A percentile compares a stretch with the other conserved stretches of the same genome.
Conservation (phyloP, 1,140 invertebrate species). For the Trichonephila clavipes region DNA sequence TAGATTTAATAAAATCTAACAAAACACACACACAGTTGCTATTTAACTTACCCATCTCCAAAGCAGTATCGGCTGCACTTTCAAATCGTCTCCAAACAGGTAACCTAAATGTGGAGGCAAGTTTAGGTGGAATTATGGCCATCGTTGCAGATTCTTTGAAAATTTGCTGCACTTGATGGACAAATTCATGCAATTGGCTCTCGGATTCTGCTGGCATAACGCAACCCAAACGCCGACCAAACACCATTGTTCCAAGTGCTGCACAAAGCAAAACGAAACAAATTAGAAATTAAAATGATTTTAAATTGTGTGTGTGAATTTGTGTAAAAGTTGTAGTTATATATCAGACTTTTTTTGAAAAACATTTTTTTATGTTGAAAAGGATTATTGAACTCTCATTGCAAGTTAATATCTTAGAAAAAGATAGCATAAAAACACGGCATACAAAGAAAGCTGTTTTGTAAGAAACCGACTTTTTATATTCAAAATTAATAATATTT, state of each 20-base stretch:
- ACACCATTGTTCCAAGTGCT: slow-evolving; percentile 87
- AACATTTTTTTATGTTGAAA: no score
- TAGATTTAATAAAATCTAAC: no score
- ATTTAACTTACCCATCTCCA: slow-evolving; percentile 81
- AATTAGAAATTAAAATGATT: neutral
- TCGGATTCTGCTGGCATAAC: slow-evolving; percentile 79
- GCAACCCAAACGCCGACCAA: slow-evolving; percentile 83
- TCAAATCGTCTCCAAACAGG: slow-evolving; percentile 89
- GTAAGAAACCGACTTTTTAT: no score
- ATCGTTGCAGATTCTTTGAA: slow-evolving; percentile 88
- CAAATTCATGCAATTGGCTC: slow-evolving; percentile 82
- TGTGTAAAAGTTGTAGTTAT: neutral
- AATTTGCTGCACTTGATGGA: slow-evolving; percentile 86
- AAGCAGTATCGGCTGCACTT: slow-evolving; percentile 84
- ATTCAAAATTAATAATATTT: no score
- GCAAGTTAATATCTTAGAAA: no score
- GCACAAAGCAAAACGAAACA: neutral
- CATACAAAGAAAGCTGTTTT: no score
- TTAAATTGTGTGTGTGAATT: no score
- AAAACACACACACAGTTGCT: no score
- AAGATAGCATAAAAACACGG: no score
- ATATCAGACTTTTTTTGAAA: neutral
- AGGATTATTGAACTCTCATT: no score
- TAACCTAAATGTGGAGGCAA: slow-evolving; percentile 85
- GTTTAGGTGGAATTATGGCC: slow-evolving; percentile 85